Conservation (phyloP, 2,113 vertebrate species). For the Limnothrissa miodon region DNA sequence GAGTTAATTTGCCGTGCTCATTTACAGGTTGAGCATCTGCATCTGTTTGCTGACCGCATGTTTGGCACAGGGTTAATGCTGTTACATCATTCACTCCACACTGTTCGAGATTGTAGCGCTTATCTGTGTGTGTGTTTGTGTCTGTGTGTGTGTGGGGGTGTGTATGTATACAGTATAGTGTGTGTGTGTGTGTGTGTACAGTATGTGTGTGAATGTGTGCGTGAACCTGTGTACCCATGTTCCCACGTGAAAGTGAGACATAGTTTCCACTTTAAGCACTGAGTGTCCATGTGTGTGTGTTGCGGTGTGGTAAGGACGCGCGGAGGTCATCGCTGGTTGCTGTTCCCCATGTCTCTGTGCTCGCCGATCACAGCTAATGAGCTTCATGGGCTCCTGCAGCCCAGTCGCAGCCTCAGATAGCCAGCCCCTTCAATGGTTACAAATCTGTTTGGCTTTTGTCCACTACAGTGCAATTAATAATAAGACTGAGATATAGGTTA, state of each 20-base stretch:
- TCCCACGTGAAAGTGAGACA: background rate
- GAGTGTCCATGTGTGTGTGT: slow-evolving; percentile 11
- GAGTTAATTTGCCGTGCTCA: background rate
- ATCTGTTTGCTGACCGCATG: slow-evolving; percentile 42
- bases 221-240: background rate
- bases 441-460: slow-evolving; percentile 89
- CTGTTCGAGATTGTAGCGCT: background rate
- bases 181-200: background rate
- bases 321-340: slow-evolving; percentile 77
- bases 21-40: background rate
- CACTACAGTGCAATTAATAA: slow-evolving; percentile 88
- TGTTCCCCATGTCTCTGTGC: slow-evolving; percentile 78
- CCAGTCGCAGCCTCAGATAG: slow-evolving; percentile 84
- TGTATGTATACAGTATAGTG: background rate
- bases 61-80: background rate
- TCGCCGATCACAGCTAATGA: slow-evolving; percentile 87
- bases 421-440: slow-evolving; percentile 86
- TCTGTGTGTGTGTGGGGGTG: background rate
- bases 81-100: background rate
- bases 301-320: slow-evolving; percentile 77
- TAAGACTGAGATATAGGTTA: slow-evolving; percentile 78
- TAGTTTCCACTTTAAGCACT: background rate
- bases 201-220: background rate
- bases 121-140: background rate
- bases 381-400: slow-evolving; percentile 82